These are phyloP conservation scores for Paraplagusia blochii DNA, from an alignment of 2,113 vertebrate genomes.

Conservation along the genomic window DNA sequence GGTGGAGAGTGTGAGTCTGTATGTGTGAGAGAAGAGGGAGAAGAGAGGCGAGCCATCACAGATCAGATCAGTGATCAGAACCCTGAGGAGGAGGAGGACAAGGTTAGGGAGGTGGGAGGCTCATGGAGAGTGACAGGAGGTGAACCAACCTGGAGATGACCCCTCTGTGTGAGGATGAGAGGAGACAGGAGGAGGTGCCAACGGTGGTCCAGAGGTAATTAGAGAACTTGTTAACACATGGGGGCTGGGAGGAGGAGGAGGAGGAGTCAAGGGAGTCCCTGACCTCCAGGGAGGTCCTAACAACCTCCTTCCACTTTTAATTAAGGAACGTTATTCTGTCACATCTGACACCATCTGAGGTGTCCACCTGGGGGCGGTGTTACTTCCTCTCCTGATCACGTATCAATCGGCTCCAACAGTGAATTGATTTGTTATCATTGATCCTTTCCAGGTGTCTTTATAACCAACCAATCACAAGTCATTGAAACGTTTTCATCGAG, in stretches of 20 bases:
- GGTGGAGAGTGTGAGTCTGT: slow-evolving; percentile 34
- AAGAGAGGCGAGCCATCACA: slow-evolving; percentile 48
- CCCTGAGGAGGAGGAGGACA: slow-evolving; percentile 36
- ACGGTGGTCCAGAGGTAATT: slow-evolving; percentile 49
- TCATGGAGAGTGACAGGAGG: slow-evolving; percentile 26
- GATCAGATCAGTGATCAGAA: slow-evolving; percentile 60
- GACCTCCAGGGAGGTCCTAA: slow-evolving; percentile 49
- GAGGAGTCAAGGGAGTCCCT: slow-evolving; percentile 19
- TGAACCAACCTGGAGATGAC: slow-evolving; percentile 49
- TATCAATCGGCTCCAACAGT: too few relatives aligned
- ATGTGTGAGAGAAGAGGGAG: slow-evolving; percentile 9
- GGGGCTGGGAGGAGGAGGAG: slow-evolving; percentile 14
- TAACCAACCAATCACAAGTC: too few relatives aligned
- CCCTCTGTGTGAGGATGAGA: slow-evolving; percentile 48
- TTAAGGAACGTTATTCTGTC: too few relatives aligned
- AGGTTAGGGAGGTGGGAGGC: slow-evolving; percentile 56
- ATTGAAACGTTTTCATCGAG: too few relatives aligned
- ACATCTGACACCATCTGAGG: too few relatives aligned
- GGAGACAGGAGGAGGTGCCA: slow-evolving; percentile 47
- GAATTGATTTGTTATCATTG: too few relatives aligned
- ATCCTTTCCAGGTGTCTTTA: too few relatives aligned
- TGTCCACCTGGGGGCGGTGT: background rate
- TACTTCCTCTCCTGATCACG: too few relatives aligned
- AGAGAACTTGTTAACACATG: slow-evolving; percentile 50
- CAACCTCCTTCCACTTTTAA: slow-evolving; percentile 12